phyloP scores from a whole-genome alignment of 2,888 invertebrate genomes.

The Epinotia bilunana region DNA sequence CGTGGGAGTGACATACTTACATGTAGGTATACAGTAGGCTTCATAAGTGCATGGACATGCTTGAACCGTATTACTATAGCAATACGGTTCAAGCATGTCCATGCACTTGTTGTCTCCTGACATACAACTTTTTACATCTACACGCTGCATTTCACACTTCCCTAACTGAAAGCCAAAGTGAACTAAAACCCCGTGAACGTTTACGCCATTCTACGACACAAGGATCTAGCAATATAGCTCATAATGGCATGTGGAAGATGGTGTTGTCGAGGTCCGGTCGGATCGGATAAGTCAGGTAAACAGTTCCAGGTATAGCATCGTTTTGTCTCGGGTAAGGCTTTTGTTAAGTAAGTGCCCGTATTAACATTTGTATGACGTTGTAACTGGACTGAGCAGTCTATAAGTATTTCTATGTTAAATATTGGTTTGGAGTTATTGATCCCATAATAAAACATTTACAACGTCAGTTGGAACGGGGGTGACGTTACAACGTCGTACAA shows the following conservation, averaged over 20 bases:
- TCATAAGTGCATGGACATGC: no score
- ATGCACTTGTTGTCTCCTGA: no score
- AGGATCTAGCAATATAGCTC: not conserved
- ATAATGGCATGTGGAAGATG: not conserved
- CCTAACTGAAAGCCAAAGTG: not conserved
- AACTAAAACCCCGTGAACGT: not conserved
- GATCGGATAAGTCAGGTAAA: not conserved
- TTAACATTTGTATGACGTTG: not conserved
- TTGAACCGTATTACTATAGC: no score
- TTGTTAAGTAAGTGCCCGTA: not conserved
- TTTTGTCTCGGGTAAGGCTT: not conserved
- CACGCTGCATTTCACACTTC: constrained; percentile 5
- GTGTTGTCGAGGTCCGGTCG: not conserved
- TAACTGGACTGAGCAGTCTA: not conserved
- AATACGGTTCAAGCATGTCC: no score
- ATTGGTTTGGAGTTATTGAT: no score
- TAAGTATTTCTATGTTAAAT: no score
- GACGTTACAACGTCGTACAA: no score
- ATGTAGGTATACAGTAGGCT: no score
- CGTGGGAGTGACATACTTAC: no score
- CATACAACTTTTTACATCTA: not conserved
- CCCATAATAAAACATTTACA: no score
- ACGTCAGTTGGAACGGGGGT: no score
- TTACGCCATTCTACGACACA: not conserved
- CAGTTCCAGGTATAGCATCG: not conserved